Evolutionary conservation across 1,140 invertebrate species (phyloP), one percentile per base, ranked within the genome.

Genomic region (Nymphalis io): DNA sequence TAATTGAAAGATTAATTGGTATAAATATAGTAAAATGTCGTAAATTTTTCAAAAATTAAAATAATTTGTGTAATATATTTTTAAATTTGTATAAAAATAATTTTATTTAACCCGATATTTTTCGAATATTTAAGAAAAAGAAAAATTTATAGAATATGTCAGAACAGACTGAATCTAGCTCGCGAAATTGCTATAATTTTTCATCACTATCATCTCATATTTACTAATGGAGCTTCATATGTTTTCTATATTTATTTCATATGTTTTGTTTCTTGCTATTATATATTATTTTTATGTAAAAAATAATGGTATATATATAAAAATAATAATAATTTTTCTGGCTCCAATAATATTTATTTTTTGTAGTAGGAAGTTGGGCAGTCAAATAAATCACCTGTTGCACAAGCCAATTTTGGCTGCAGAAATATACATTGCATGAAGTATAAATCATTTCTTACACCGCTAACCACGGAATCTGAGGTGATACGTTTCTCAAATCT

Each of bases 211-310:
- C 40, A 44, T 44, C 12, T 12, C 13, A 44, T 42, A 44, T n/a
- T n/a, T 3, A 15, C 3, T 44, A 44, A 44, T 8, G 27, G 27
- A 33, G 27, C 27, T 44, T 13, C 13, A n/a, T n/a, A 13, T 44
- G 13, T 44, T 44, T 44, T 44, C 13, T 13, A 44, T 3, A 44
- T 44, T 57, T 64, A 23, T 82, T 77, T 59, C 75, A 85, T 81
- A 82, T n/a, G n/a, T n/a, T n/a, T n/a, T n/a, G n/a, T n/a, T n/a
- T n/a, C 12, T 74, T 78, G 81, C 27, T 33, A 33, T n/a, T n/a
- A n/a, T n/a, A n/a, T n/a, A n/a, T n/a, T n/a, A n/a, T n/a, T n/a
- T n/a, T n/a, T n/a, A n/a, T n/a, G n/a, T n/a, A n/a, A n/a, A n/a
- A n/a, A n/a, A n/a, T n/a, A n/a, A n/a, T n/a, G n/a, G n/a, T n/a